These are phyloP conservation scores for Zosterops lateralis DNA, from an alignment of 2,113 vertebrate species.

Conservation along the genomic window DNA sequence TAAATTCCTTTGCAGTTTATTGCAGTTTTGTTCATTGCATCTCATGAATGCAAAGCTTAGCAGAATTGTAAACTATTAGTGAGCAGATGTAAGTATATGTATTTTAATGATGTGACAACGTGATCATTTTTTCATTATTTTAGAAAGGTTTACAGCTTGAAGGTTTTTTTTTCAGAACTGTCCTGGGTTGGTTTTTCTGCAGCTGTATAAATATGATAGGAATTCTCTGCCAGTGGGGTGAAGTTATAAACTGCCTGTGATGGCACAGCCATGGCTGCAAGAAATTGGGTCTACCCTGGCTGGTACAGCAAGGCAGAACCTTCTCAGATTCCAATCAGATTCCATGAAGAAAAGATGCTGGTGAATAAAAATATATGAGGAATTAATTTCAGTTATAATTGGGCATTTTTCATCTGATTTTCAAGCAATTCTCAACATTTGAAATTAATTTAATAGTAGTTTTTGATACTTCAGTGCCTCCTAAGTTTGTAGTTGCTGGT, in stretches of 20 bases:
- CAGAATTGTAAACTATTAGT: background rate
- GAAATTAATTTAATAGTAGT: background rate
- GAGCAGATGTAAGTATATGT: background rate
- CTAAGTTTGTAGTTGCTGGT: background rate
- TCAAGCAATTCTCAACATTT: background rate
- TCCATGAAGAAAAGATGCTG: background rate
- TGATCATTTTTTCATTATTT: background rate
- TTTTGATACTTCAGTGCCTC: background rate
- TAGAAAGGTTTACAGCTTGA: background rate
- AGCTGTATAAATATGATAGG: constrained; percentile 18
- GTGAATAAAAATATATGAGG: background rate
- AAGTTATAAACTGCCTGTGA: background rate
- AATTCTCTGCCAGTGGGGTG: background rate
- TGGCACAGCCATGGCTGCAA: background rate
- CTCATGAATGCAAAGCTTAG: background rate
- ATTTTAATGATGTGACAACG: background rate
- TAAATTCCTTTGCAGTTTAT: background rate
- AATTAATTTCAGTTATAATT: background rate
- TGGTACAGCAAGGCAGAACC: background rate
- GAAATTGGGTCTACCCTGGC: background rate
- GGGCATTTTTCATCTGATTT: background rate
- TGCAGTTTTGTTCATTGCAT: background rate
- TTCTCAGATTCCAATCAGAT: background rate
- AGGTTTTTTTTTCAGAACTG: background rate
- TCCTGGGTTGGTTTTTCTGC: background rate